Conservation (phyloP, 2,888 invertebrate species). For the Eilema griseolum region DNA sequence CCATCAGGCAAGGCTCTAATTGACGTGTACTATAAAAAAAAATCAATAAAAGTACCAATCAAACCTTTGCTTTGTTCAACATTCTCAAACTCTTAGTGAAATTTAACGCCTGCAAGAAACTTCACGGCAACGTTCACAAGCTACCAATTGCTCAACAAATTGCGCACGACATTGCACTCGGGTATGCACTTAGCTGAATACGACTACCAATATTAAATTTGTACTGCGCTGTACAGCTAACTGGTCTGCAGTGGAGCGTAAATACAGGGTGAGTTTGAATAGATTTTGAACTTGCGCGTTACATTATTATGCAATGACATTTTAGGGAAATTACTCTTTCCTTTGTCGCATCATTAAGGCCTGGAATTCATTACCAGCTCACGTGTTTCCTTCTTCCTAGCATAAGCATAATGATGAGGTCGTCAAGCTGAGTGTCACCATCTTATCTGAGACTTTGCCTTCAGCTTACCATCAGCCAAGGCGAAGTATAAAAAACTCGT, state of each 20-base stretch:
- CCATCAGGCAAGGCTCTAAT: too few relatives aligned
- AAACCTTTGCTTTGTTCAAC: background rate
- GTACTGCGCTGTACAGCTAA: slow-evolving; percentile 4
- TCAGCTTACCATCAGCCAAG: too few relatives aligned
- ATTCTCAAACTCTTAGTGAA: background rate
- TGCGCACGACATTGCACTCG: slow-evolving; percentile 14
- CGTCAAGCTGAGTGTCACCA: too few relatives aligned
- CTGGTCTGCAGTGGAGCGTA: background rate
- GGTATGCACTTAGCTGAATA: slow-evolving; percentile 15
- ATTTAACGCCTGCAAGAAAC: slow-evolving; percentile 10
- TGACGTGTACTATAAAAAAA: too few relatives aligned
- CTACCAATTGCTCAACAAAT: slow-evolving; percentile 17
- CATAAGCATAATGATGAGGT: too few relatives aligned
- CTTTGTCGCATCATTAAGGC: too few relatives aligned
- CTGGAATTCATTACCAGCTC: too few relatives aligned
- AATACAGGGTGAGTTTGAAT: background rate
- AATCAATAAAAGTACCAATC: too few relatives aligned
- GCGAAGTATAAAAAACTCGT: too few relatives aligned
- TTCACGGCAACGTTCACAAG: slow-evolving; percentile 12
- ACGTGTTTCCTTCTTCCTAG: too few relatives aligned
- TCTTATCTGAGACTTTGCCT: too few relatives aligned
- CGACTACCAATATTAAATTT: slow-evolving; percentile 12
- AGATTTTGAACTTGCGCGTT: background rate
- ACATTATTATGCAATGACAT: background rate
- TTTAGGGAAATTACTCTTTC: too few relatives aligned